phyloP scores from a whole-genome alignment of 2,113 vertebrate species.

The Myodes glareolus region DNA sequence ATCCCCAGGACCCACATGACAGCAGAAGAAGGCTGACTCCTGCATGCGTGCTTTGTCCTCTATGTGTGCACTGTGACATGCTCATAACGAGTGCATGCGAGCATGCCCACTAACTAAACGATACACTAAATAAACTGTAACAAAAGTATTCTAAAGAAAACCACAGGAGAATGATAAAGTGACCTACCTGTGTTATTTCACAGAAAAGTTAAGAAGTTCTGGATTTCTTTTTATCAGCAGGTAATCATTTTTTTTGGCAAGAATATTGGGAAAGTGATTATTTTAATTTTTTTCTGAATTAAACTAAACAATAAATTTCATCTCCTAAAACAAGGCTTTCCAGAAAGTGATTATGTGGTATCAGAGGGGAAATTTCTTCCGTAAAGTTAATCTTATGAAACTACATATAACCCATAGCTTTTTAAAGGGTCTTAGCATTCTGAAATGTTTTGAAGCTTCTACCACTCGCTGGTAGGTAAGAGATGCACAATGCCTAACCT shows the following conservation, averaged over 20 bases:
- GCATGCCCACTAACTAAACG: rapidly evolving
- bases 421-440: neutral
- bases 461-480: no score
- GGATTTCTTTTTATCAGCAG: neutral
- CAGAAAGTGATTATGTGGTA: neutral
- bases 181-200: neutral
- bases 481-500: neutral
- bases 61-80: neutral
- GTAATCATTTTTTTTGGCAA: neutral
- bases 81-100: no score
- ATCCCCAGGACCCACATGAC: neutral
- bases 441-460: neutral
- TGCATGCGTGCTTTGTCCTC: neutral
- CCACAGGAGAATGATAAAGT: neutral
- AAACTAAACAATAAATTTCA: neutral
- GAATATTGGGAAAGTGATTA: neutral
- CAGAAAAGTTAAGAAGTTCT: neutral
- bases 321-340: neutral
- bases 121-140: neutral
- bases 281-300: constrained; percentile 20
- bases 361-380: neutral
- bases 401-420: neutral
- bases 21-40: neutral
- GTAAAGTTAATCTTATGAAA: neutral
- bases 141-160: neutral